These are phyloP conservation scores for Pitta sordida DNA, from an alignment of 2,113 vertebrate genomes.

Conservation along the genomic window DNA sequence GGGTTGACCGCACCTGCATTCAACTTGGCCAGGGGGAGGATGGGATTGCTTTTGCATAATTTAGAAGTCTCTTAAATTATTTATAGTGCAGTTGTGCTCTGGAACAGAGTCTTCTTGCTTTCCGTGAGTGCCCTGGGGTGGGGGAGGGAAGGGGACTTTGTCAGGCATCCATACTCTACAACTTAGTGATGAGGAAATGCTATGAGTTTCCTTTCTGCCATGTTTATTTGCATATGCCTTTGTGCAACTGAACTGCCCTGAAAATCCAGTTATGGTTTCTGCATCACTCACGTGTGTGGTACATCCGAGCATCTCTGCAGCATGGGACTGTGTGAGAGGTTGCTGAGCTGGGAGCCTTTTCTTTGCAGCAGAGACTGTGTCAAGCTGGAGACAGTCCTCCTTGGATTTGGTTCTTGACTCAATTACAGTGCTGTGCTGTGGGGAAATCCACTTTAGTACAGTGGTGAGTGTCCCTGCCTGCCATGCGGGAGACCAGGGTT, in stretches of 20 bases:
- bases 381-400: neutral
- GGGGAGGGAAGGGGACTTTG: neutral
- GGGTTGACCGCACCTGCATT: conserved; percentile 46
- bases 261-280: neutral
- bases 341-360: neutral
- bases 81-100: conserved; percentile 45
- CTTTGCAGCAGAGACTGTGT: neutral
- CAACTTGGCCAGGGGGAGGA: neutral
- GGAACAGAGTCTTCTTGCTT: conserved; percentile 48
- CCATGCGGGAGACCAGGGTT: too few species aligned
- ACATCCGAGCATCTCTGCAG: neutral
- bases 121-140: neutral
- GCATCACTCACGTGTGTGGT: neutral
- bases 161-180: conserved; percentile 13
- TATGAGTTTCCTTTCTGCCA: neutral
- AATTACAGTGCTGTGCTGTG: neutral
- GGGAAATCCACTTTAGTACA: too few species aligned
- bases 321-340: neutral
- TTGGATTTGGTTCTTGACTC: neutral
- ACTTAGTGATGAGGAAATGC: neutral
- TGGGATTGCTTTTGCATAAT: conserved; percentile 65
- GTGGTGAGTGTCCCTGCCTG: too few species aligned
- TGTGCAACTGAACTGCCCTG: neutral
- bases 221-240: neutral
- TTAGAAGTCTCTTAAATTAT: conserved; percentile 53